Conservation (phyloP, 2,113 vertebrate species). For the Ammodytes dubius region DNA sequence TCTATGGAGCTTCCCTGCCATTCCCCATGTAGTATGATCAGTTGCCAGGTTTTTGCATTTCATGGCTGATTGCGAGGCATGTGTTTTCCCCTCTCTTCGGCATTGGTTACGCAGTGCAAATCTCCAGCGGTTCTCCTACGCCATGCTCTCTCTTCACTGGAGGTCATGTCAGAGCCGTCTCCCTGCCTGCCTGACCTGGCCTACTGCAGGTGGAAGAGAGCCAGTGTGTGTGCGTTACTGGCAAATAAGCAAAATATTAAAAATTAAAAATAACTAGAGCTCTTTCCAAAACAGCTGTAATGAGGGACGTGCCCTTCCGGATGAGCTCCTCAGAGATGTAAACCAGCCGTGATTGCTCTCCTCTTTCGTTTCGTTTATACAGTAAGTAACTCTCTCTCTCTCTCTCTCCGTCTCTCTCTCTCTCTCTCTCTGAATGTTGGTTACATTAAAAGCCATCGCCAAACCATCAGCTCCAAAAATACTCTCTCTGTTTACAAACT, state of each 20-base stretch:
- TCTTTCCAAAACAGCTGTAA: conserved; percentile 71
- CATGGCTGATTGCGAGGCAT: conserved; percentile 79
- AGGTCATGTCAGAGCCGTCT: conserved; percentile 78
- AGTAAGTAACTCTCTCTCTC: conserved; percentile 24
- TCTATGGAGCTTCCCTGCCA: conserved; percentile 71
- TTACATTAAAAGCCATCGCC: too few species aligned
- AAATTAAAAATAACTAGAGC: conserved; percentile 12
- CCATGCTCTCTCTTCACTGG: conserved; percentile 74
- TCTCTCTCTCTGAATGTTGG: not conserved
- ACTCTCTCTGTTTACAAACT: too few species aligned
- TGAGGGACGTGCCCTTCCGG: conserved; percentile 73
- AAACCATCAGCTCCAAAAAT: too few species aligned
- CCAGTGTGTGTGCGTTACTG: conserved; percentile 22
- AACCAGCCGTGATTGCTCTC: conserved; percentile 53
- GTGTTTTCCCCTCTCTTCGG: conserved; percentile 69
- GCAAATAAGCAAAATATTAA: conserved; percentile 8
- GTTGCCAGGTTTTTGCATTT: conserved; percentile 77
- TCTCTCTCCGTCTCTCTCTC: conserved; percentile 35
- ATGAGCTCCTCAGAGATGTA: conserved; percentile 66
- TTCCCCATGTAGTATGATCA: conserved; percentile 59
- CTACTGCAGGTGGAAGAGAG: conserved; percentile 67
- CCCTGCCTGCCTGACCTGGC: conserved; percentile 60
- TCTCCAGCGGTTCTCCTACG: conserved; percentile 69
- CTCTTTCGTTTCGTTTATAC: conserved; percentile 31
- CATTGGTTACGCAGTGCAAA: conserved; percentile 64